Evolutionary conservation across 2,888 invertebrate species (phyloP).

Genomic region (Vesta saturnalis): DNA sequence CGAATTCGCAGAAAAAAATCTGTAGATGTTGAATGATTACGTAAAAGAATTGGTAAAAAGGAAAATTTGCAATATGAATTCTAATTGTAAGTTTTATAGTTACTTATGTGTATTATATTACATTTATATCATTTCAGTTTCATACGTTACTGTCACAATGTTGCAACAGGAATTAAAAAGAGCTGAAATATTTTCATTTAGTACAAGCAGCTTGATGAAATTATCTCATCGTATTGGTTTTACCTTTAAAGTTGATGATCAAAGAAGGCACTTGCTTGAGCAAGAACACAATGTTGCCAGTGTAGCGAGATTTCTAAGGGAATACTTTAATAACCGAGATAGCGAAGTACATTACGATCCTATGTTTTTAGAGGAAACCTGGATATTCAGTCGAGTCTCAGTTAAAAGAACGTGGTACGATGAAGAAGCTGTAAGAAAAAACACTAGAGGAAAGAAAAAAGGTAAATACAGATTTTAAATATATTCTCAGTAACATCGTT

Average conservation of each 20-base stretch:
- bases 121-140: neutral
- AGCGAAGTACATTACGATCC: neutral
- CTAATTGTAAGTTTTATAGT: neutral
- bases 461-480: too few species aligned
- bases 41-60: conserved; percentile 9
- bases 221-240: conserved; percentile 1
- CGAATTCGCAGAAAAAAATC: neutral
- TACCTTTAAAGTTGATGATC: too few species aligned
- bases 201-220: neutral
- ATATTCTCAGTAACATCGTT: too few species aligned
- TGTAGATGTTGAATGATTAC: neutral
- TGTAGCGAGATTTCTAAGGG: neutral
- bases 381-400: conserved; percentile 3
- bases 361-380: conserved; percentile 6
- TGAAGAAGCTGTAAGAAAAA: too few species aligned
- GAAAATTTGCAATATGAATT: conserved; percentile 2
- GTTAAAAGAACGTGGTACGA: neutral
- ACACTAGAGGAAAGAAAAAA: too few species aligned
- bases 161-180: too few species aligned
- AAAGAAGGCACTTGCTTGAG: neutral
- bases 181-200: neutral
- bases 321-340: too few species aligned
- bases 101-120: too few species aligned
- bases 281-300: neutral
- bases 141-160: too few species aligned